phyloP scores from a whole-genome alignment of 2,888 invertebrate species.

The Caenorhabditis afra region DNA sequence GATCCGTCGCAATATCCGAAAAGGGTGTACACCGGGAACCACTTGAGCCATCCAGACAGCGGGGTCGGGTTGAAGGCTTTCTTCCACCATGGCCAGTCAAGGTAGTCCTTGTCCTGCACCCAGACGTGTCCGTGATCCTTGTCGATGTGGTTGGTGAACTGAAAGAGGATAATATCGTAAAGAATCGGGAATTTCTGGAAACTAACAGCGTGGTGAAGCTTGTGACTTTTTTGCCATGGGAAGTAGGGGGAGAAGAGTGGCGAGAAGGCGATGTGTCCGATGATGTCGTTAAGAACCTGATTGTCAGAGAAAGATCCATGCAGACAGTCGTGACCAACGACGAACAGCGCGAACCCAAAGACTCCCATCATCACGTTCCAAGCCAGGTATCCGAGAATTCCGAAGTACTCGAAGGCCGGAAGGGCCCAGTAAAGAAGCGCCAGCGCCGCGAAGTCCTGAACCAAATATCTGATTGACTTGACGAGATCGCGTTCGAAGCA shows the following conservation, averaged over 20 bases:
- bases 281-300: slow-evolving; percentile 69
- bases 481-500: slow-evolving; percentile 76
- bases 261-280: slow-evolving; percentile 70
- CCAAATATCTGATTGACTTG: slow-evolving; percentile 72
- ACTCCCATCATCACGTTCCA: slow-evolving; percentile 74
- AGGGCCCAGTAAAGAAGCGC: slow-evolving; percentile 64
- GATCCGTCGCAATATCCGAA: slow-evolving; percentile 77
- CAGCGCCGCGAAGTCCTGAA: slow-evolving; percentile 66
- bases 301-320: slow-evolving; percentile 73
- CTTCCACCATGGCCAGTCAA: slow-evolving; percentile 54
- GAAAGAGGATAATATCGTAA: slow-evolving; percentile 11
- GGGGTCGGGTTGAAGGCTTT: slow-evolving; percentile 70
- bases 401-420: slow-evolving; percentile 66
- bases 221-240: slow-evolving; percentile 75
- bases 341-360: slow-evolving; percentile 72
- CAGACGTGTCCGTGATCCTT: slow-evolving; percentile 72
- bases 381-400: slow-evolving; percentile 63
- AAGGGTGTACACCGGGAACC: slow-evolving; percentile 77
- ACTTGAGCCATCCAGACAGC: slow-evolving; percentile 75
- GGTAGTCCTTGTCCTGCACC: slow-evolving; percentile 68
- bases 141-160: slow-evolving; percentile 65
- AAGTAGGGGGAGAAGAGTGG: slow-evolving; percentile 72
- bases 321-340: slow-evolving; percentile 74
- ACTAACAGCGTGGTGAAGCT: slow-evolving; percentile 70
- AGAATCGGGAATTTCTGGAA: background rate